Conservation (phyloP, 2,888 invertebrate genomes). For the Drosophila cyrtoloma region DNA sequence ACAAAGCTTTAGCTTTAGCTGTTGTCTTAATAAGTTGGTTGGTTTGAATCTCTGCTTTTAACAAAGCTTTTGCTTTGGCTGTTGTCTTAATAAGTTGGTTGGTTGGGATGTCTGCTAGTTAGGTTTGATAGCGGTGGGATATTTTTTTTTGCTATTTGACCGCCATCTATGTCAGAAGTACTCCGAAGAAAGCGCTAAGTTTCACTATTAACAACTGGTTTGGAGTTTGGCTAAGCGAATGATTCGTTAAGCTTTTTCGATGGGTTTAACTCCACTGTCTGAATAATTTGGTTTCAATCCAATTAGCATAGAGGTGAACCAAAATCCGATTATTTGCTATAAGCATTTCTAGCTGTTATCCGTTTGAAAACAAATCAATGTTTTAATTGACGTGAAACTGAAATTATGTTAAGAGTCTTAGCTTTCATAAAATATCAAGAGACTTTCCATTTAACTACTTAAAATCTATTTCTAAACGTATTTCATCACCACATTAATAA, state of each 20-base stretch:
- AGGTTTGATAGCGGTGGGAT: neutral
- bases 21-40: neutral
- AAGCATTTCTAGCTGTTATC: neutral
- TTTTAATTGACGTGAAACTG: neutral
- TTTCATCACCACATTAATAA: neutral
- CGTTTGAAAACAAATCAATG: neutral
- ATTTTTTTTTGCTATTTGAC: neutral
- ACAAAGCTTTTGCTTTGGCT: neutral
- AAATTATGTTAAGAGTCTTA: neutral
- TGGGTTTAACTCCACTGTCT: neutral
- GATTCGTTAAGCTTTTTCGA: neutral
- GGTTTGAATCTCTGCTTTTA: neutral
- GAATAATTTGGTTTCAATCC: neutral
- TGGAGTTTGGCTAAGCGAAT: neutral
- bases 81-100: neutral
- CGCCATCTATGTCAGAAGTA: constrained; percentile 7
- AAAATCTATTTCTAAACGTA: neutral
- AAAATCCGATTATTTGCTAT: too few relatives aligned
- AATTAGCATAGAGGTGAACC: neutral
- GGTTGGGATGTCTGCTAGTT: neutral
- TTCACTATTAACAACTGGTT: neutral
- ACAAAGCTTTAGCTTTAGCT: too few relatives aligned
- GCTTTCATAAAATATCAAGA: neutral
- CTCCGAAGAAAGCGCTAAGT: neutral
- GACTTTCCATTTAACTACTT: neutral